Base-by-base conservation (phyloP, 2,113 vertebrate genomes). In the Solenodon paradoxus region DNA sequence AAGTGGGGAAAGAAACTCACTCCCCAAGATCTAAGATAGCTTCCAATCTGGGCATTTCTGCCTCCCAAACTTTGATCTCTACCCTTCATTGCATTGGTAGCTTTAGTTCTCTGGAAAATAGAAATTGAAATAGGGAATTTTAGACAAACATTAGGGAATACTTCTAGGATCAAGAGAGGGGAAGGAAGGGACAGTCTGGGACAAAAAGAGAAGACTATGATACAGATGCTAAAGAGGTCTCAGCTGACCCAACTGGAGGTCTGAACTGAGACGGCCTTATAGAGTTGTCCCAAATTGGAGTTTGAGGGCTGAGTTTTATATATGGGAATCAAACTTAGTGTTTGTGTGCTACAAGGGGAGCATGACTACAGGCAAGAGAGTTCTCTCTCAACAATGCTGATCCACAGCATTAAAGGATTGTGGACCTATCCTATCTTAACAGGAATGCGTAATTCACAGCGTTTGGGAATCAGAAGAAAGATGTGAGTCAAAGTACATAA, bases 1-100 rank as follows among this genome's bases (percentile, higher is more conserved):
- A 47, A 93, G 88, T 35, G 32, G 61, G 40, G n/a, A 61, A 88
- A 80, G 64, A 77, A 94, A 82, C 2, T 90, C 35, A 66, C 7
- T 47, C 40, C 28, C 38, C n/a, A 45, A 5, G 3, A 64, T 45
- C 79, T 53, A 85, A 71, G 68, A 82, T 10, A 47, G 19, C 30
- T 92, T 32, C 45, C 51, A 89, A 11, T 19, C 55, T 17, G 24
- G 7, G 63, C 72, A 20, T 85, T 88, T 92, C 63, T 86, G 40
- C 38, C 24, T 88, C 40, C 10, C 17, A 40, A 59, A 19, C 8
- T 32, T 80, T 80, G 57, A 51, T 55, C 22, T 88, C 19, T 59
- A 19, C 42, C 38, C 28, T n/a, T n/a, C 63, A 89, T 6, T 19
- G 38, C 4, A 94, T n/a, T 40, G 75, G 61, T 3, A 85, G 24